Evolutionary conservation across 2,888 invertebrate species (phyloP).

Genomic region (Nasonovia ribisnigri): DNA sequence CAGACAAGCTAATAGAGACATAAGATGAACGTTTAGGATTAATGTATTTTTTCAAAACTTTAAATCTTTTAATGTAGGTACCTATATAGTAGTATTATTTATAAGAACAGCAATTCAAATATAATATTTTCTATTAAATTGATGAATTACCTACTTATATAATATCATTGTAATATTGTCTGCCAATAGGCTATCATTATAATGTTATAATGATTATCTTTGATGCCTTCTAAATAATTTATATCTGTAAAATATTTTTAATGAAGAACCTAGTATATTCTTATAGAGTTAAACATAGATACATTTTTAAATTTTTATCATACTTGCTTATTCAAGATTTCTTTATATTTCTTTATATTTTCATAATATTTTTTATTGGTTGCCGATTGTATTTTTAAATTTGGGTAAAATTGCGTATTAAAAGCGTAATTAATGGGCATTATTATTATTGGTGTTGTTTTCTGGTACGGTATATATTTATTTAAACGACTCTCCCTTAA

Average conservation of each 20-base stretch:
- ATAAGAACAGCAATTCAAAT: background rate
- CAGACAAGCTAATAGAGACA: slow-evolving; percentile 22
- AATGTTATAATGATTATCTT: background rate
- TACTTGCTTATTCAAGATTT: background rate
- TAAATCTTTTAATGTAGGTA: background rate
- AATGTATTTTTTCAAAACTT: slow-evolving; percentile 6
- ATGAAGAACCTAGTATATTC: background rate
- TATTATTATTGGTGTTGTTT: background rate
- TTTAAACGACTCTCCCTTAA: background rate
- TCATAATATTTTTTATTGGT: too few species aligned
- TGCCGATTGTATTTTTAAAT: background rate
- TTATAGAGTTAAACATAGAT: background rate
- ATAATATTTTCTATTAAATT: background rate
- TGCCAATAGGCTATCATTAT: background rate
- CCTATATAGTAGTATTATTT: background rate
- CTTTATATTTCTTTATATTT: too few species aligned
- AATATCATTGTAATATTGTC: background rate
- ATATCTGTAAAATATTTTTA: background rate
- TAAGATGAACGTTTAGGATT: background rate
- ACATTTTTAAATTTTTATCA: background rate
- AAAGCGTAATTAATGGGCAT: background rate
- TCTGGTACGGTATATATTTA: background rate
- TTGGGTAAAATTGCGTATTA: background rate
- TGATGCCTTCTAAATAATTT: background rate
- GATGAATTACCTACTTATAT: background rate